Base-by-base conservation (phyloP, 1,140 invertebrate species). In the Medauroidea extradentata region DNA sequence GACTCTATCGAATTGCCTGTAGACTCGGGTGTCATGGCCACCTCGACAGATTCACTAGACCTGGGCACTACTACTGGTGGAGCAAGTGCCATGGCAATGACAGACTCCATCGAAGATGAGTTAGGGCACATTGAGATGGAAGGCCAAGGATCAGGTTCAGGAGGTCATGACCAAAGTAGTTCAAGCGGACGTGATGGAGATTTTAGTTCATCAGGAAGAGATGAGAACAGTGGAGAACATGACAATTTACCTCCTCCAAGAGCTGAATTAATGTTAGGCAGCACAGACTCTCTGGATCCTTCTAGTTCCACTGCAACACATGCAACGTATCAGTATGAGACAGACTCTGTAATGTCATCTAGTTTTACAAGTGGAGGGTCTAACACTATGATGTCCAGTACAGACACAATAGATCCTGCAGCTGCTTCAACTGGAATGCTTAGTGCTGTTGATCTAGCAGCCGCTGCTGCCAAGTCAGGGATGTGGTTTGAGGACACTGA, bases 251-350 rank as follows among this genome's bases (percentile, higher is more conserved):
- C 42, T 56, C 77, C 73, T 63, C 76, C 74, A n/a, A 76, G 78
- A 48, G 53, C 61, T 50, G 83, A 84, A 57, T 66, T 80, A 41
- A 82, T 86, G 78, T 68, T 83, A 18, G 84, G 83, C n/a, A 87
- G 85, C 65, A 85, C 82, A 2, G 85, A 85, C 60, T 86, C 84
- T 53, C 63, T 86, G 18, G 85, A 86, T 62, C 83, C 83, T 9
- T 85, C 85, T 0, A 89, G 86, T 65, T 90, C 88, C 1, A 86
- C 87, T 14, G 88, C 86, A 0, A 90, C 88, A 0, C 83, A 88
- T 67, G 89, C 89, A 16, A 90, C 88, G n/a, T 90, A 88, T 67
- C 88, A 89, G 65, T 88, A 87, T 67, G 88, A 90, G 72, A 87
- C 85, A 0, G 88, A 91, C 67, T 90, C 89, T 0, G 81, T 88